Evolutionary conservation across 2,888 invertebrate species (phyloP).

Genomic region (Rhagonycha lutea): DNA sequence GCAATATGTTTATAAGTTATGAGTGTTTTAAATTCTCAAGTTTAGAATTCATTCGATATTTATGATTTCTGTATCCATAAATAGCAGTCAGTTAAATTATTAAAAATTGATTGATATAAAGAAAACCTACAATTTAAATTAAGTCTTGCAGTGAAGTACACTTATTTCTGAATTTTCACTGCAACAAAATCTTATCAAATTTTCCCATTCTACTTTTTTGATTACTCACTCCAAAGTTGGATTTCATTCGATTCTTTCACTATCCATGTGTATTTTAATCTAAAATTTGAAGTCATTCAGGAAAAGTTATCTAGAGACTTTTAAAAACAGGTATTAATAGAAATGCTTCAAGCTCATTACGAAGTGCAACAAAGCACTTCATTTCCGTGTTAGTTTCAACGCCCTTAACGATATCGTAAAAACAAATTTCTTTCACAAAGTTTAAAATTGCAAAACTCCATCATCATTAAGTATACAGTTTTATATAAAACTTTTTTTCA

Average conservation of each 20-base stretch:
- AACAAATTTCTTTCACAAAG: neutral
- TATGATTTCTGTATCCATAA: neutral
- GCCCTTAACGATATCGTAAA: neutral
- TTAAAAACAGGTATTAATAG: neutral
- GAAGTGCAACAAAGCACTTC: neutral
- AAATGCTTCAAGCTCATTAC: neutral
- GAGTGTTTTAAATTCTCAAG: too few relatives aligned
- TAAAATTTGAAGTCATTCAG: neutral
- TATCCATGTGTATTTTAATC: neutral
- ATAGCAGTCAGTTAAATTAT: neutral
- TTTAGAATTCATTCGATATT: too few relatives aligned
- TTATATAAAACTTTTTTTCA: neutral
- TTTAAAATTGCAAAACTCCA: neutral
- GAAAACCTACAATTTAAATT: neutral
- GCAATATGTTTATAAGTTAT: too few relatives aligned
- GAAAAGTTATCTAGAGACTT: neutral
- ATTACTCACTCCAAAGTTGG: neutral
- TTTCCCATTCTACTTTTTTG: neutral
- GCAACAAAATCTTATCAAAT: neutral
- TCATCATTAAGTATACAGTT: neutral
- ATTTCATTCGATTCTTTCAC: neutral
- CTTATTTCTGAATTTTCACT: neutral
- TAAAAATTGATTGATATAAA: too few relatives aligned
- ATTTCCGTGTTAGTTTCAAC: neutral
- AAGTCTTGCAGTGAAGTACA: neutral